Base-by-base conservation (phyloP, 2,797 vertebrate genomes). In the Neopelma chrysocephalum region DNA sequence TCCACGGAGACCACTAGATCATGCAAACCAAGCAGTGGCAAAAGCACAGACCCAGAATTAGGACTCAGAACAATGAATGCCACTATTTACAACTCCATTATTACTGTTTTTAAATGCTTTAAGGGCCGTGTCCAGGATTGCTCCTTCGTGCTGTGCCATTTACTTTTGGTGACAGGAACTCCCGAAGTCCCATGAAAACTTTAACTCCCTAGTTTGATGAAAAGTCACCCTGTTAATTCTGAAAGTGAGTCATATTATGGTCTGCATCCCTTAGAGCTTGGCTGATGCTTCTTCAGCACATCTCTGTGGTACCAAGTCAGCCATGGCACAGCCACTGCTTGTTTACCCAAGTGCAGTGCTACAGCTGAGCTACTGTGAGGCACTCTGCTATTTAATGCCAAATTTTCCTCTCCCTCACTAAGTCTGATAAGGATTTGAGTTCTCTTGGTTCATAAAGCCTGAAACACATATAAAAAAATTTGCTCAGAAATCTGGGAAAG, bases 1-100 rank as follows among this genome's bases (percentile, higher is more conserved):
- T 97, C 97, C 92, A 3, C 1, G 2, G 96, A 98, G 96, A 98
- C 95, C 92, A 94, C 69, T 97, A 93, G 89, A 97, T 98, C 97
- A 96, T 48, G 11, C 83, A 84, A 87, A 93, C 65, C 43, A 56
- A 90, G 84, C 42, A 3, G 56, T 64, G 89, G 92, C 94, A 88
- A 78, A 96, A 91, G 70, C 81, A 18, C 50, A 92, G 57, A 92
- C 90, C 82, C 82, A 36, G 78, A 93, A 78, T 95, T 70, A 90
- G 93, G 82, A 71, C 57, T 27, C 72, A 73, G 95, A 82, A 82
- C 87, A 72, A 4, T 1, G n/a, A 78, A 89, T 85, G 68, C 51
- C n/a, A 9, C 82, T 94, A 61, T 91, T 97, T 87, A 80, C 75
- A 87, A 18, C 90, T 87, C 64, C 6, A 1, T 92, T 88, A 85